Percentiles rank a stretch among this genome's conserved stretches.
phyloP scores from a whole-genome alignment of 2,888 invertebrate genomes.

The Mechanitis messenoides region DNA sequence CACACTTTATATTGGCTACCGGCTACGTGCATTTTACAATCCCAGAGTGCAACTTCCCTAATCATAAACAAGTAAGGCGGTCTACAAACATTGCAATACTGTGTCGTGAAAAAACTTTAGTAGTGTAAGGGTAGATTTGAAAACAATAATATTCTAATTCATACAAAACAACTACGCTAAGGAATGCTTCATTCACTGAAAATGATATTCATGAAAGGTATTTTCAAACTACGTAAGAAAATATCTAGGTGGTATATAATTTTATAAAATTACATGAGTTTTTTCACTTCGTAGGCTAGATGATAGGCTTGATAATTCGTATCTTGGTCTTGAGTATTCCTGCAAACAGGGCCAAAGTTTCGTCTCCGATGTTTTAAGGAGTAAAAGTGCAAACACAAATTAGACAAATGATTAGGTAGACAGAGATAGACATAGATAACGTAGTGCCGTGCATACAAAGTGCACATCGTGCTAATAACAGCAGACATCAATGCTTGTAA shows the following conservation, averaged over 20 bases:
- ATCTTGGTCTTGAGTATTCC: constrained; percentile 90
- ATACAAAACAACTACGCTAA: constrained; percentile 16
- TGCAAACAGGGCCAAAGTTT: constrained; percentile 86
- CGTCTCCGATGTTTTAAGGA: constrained; percentile 52
- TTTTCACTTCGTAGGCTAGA: constrained; percentile 99
- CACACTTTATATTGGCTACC: constrained; percentile 7
- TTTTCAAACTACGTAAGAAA: constrained; percentile 26
- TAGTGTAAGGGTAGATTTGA: background rate
- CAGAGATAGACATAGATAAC: constrained; percentile 28
- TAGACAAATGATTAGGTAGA: constrained; percentile 22
- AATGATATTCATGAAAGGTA: constrained; percentile 17
- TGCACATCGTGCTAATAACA: constrained; percentile 31
- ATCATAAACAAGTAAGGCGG: background rate
- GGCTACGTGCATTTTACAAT: constrained; percentile 9
- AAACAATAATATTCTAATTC: constrained; percentile 4
- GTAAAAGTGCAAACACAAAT: constrained; percentile 31
- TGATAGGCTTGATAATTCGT: constrained; percentile 98
- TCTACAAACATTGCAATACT: constrained; percentile 1
- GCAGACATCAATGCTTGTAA: constrained; percentile 39
- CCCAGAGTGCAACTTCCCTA: constrained; percentile 4
- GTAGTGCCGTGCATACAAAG: constrained; percentile 34
- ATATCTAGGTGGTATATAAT: constrained; percentile 61
- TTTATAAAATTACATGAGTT: constrained; percentile 93
- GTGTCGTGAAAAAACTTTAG: background rate
- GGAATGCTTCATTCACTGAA: constrained; percentile 18